Percentiles rank a stretch among this genome's conserved stretches.
Evolutionary conservation across 2,113 vertebrate genomes (phyloP).

Genomic region (Paracyprichromis sp.): DNA sequence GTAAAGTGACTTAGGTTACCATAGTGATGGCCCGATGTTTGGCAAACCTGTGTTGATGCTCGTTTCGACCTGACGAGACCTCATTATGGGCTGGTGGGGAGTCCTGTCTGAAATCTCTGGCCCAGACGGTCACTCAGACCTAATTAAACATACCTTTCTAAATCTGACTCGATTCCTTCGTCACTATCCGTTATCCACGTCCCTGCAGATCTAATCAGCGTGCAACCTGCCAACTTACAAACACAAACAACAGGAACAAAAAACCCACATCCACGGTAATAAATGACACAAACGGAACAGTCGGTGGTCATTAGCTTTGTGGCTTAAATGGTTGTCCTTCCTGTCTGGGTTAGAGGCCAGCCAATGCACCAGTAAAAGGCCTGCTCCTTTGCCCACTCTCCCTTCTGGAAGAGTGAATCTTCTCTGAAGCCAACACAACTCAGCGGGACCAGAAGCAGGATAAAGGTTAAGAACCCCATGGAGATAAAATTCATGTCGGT

Average conservation of each 20-base stretch:
- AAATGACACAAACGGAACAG: slow-evolving; percentile 7
- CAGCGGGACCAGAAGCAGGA: neutral
- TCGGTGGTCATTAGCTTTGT: slow-evolving; percentile 20
- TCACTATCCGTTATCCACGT: neutral
- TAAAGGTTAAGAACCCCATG: slow-evolving; percentile 6
- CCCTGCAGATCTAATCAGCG: neutral
- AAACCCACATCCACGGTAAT: neutral
- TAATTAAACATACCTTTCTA: slow-evolving; percentile 44
- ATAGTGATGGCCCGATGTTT: neutral
- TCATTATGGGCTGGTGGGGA: slow-evolving; percentile 39
- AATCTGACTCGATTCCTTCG: neutral
- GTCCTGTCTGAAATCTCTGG: slow-evolving; percentile 20
- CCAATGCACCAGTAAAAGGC: slow-evolving; percentile 14
- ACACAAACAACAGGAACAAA: neutral
- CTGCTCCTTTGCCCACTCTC: neutral
- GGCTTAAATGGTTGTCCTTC: slow-evolving; percentile 23
- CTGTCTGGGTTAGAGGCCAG: slow-evolving; percentile 5
- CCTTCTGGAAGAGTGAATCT: neutral
- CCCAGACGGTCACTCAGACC: slow-evolving; percentile 25
- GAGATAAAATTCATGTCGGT: neutral
- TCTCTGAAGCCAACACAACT: slow-evolving; percentile 12
- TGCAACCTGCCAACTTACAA: neutral
- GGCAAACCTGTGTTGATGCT: neutral
- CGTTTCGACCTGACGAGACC: neutral
- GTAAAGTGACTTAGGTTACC: neutral